These are phyloP conservation scores for Clepsis dumicolana DNA, from an alignment of 2,888 invertebrate species.

Conservation along the genomic window DNA sequence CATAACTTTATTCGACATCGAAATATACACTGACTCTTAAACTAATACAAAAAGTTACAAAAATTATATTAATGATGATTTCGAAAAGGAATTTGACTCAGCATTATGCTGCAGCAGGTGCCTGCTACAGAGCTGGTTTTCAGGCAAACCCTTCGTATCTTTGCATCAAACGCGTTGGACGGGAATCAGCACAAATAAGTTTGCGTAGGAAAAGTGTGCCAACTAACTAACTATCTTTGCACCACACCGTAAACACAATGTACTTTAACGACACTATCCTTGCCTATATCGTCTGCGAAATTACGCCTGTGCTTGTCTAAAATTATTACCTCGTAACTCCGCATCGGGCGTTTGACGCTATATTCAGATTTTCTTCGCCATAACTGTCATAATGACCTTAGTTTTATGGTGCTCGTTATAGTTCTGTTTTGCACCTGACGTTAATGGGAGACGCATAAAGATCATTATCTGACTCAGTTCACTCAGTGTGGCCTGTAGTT, in stretches of 20 bases:
- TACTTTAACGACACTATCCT: constrained; percentile 53
- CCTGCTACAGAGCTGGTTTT: too few species aligned
- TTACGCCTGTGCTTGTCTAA: constrained; percentile 51
- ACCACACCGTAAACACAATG: constrained; percentile 53
- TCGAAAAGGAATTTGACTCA: too few species aligned
- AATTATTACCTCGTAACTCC: constrained; percentile 60
- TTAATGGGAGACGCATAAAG: constrained; percentile 1
- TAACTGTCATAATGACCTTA: constrained; percentile 19
- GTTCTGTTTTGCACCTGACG: constrained; percentile 22
- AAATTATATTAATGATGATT: too few species aligned
- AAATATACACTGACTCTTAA: too few species aligned
- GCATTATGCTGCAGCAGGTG: too few species aligned
- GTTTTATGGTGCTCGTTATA: constrained; percentile 27
- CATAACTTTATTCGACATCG: too few species aligned
- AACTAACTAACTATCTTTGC: constrained; percentile 31
- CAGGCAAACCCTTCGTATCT: too few species aligned
- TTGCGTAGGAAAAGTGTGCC: too few species aligned
- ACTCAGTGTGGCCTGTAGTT: neutral
- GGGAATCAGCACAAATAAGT: too few species aligned
- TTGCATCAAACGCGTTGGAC: too few species aligned
- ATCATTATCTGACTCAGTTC: neutral
- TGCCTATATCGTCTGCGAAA: constrained; percentile 50
- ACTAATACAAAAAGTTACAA: too few species aligned
- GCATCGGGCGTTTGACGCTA: constrained; percentile 40
- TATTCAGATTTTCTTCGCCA: constrained; percentile 38